A percentile compares a stretch with the other conserved stretches of the same genome.
Conservation (phyloP, 2,888 invertebrate species). For the Nycteola revayana region DNA sequence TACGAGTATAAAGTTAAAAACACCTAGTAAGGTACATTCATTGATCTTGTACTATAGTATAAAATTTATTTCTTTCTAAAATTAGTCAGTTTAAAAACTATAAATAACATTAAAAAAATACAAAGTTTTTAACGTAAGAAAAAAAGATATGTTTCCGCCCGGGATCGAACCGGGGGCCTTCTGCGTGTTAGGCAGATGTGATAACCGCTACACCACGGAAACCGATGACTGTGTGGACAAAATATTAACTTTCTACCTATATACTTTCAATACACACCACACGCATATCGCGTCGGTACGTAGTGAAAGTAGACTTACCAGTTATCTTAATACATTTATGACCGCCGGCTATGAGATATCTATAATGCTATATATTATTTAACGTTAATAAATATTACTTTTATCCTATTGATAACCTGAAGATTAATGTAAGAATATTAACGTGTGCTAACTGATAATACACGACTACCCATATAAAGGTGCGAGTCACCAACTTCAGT, state of each 20-base stretch:
- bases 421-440: too few relatives aligned
- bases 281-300: not conserved
- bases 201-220: slow-evolving; percentile 95
- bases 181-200: slow-evolving; percentile 95
- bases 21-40: not conserved
- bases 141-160: slow-evolving; percentile 86
- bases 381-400: too few relatives aligned
- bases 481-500: too few relatives aligned
- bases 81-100: too few relatives aligned
- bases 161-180: slow-evolving; percentile 95
- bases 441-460: too few relatives aligned
- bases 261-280: too few relatives aligned
- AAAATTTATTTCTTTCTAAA: not conserved
- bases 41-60: not conserved
- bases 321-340: slow-evolving; percentile 37
- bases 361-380: too few relatives aligned
- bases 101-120: too few relatives aligned
- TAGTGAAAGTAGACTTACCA: slow-evolving; percentile 11
- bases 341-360: slow-evolving; percentile 83
- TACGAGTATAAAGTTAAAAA: too few relatives aligned
- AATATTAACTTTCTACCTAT: not conserved
- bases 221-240: slow-evolving; percentile 49
- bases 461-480: too few relatives aligned
- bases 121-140: too few relatives aligned
- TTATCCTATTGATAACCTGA: too few relatives aligned